Evolutionary conservation across 2,888 invertebrate species (phyloP), one percentile per base, ranked within the genome.

Genomic region (Heteromyza rotundicornis): DNA sequence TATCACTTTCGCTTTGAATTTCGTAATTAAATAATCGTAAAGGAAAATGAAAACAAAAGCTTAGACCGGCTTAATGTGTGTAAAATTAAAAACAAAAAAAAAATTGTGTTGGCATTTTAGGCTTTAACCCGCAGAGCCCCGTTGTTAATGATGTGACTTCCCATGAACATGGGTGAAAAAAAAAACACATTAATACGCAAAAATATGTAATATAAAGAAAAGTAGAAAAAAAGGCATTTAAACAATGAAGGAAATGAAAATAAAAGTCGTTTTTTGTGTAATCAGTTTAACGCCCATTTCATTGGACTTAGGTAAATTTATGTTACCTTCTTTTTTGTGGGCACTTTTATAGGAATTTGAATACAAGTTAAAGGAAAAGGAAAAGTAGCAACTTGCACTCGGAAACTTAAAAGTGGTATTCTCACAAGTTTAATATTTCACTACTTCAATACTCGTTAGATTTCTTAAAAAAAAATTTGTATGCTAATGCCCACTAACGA

Each of bases 1-100:
- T 57, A 62, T 62, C 47, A 62, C 62, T 53, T 40, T 57, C 57
- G 62, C 62, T 62, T 47, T 3, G 19, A 7, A 47, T 19, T 47
- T 47, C 3, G 47, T 47, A 8, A 40, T 40, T n/a, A n/a, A n/a
- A n/a, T n/a, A n/a, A 19, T 20, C 19, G 17, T 12, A 47, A 47
- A 8, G 20, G 47, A 14, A 17, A 47, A 20, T 5, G 7, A 47
- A 47, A 47, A 47, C 47, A 27, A 27, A 27, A 27, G 10, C 10
- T 27, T 10, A 27, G 10, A 27, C 27, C 10, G 10, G 10, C 27
- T 27, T 27, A 27, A 27, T 27, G 10, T 7, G 10, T 7, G 10
- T 27, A 27, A 27, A 5, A 27, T 7, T 10, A 27, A 27, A 27
- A 27, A 27, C 27, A 27, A 27, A 27, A 27, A 27, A 17, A 40